Evolutionary conservation across 2,797 vertebrate species (phyloP), one percentile per base, ranked within the genome.

Genomic region (Lacerta viridis): DNA sequence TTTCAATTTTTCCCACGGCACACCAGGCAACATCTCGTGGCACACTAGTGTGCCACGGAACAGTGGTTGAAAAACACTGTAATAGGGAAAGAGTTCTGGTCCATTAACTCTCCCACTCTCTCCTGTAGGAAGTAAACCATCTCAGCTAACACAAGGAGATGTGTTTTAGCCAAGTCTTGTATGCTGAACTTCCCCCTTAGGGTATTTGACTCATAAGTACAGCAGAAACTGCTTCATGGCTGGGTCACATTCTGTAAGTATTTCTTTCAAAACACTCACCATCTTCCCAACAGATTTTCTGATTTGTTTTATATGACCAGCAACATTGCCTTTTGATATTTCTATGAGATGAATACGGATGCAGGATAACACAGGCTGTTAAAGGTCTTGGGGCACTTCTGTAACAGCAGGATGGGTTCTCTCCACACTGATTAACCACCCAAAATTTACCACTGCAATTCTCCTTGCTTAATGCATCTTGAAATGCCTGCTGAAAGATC

Each of bases 161-260:
- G 99, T 0, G 98, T 99, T 94, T 99, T 99, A 81, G 99, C 99
- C 43, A 99, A 97, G 94, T 99, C 99, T 92, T 99, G 99, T 90
- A 99, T 98, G 94, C 99, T 99, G 93, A 99, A 99, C 95, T 99
- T 99, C 96, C 99, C 99, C 91, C 99, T 99, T 88, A 99, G 93
- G 20, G 99, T 98, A 83, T 98, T 99, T 1, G 97, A 99, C 90
- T 99, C 99, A 93, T 96, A 99, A 96, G 95, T 98, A 99, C 59
- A 99, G 97, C 79, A 99, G 97, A 91, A 99, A 99, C 93, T 99
- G 99, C 94, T 99, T 99, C 99, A 99, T 99, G 90, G 99, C 99
- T 83, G 99, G 99, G 90, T 99, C 99, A 89, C 99, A 99, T 97
- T 99, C 99, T 89, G 99, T 97, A 59, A 99, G 98, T 87, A 99